Base-by-base conservation (phyloP, 2,113 vertebrate species). In the Carettochelys insculpta region DNA sequence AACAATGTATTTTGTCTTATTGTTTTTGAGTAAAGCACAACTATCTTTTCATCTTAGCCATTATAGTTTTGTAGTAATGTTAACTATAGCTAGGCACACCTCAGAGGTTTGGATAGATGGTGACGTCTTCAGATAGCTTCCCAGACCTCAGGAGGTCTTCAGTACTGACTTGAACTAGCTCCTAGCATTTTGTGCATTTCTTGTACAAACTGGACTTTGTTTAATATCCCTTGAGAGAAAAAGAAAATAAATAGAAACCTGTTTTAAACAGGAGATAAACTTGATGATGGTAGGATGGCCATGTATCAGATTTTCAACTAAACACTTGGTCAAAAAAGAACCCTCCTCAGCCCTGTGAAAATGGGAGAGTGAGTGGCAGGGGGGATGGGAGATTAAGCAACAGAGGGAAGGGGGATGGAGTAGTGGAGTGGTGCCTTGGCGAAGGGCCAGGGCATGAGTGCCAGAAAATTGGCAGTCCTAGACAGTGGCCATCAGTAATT, bases 231-330 rank as follows among this genome's bases (percentile, higher is more conserved):
- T 19, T 73, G 41, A 54, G 71, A 93, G 89, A 68, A 38, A 61
- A n/a, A 65, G 17, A 47, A 31, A 68, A 80, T 85, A 93, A 90
- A 41, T 54, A 95, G 79, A 94, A 78, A 12, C 4, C 27, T 86
- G 24, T 1, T 1, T 82, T 81, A 90, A 73, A 87, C 45, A 10
- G 87, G 31, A 75, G 71, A 75, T 45, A 43, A 24, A 20, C 22
- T 73, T 50, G 78, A 48, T 13, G 48, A 48, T 48, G 48, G 48
- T 48, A 48, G 48, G 48, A 13, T 48, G 13, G 48, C 48, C 48
- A 48, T 9, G 13, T 48, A 13, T 48, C 48, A 48, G 48, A 13
- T 48, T 48, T 48, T 48, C 48, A 48, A 13, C 6, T 9, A 48
- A 48, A 48, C n/a, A n/a, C 48, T 13, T 11, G 48, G 48, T 48